Conservation (phyloP, 2,888 invertebrate genomes). For the Agrochola lota region DNA sequence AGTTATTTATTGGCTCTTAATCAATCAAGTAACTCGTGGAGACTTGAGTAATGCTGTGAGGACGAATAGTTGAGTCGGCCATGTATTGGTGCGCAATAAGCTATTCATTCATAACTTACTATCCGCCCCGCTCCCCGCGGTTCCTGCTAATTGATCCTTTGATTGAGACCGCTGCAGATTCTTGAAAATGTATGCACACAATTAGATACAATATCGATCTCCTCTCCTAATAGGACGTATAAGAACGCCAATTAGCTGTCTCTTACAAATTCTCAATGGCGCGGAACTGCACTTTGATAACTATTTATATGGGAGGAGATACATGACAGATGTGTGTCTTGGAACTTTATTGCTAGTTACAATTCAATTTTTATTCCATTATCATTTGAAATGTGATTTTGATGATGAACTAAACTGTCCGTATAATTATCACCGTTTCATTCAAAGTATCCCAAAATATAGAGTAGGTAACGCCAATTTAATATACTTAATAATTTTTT, state of each 20-base stretch:
- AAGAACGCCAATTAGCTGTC: constrained; percentile 16
- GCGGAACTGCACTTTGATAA: background rate
- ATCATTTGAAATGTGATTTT: background rate
- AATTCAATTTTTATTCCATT: background rate
- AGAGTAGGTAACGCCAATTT: background rate
- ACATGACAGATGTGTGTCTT: background rate
- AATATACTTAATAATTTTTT: background rate
- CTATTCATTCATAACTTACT: constrained; percentile 25
- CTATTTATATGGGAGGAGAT: background rate
- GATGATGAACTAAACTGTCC: background rate
- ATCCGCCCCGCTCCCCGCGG: too few relatives aligned
- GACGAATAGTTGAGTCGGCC: background rate
- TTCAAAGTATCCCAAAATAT: background rate
- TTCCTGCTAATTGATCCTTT: constrained; percentile 30
- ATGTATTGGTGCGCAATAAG: constrained; percentile 18
- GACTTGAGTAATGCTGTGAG: background rate
- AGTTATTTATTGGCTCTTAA: constrained; percentile 24
- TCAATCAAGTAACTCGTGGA: background rate
- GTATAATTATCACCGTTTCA: background rate
- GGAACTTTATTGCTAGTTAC: background rate
- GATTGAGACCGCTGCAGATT: constrained; percentile 23
- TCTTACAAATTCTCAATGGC: background rate
- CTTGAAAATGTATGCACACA: constrained; percentile 7
- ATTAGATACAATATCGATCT: constrained; percentile 1
- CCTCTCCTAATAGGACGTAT: background rate